Evolutionary conservation across 2,113 vertebrate genomes (phyloP).

Genomic region (Cebidichthys violaceus): DNA sequence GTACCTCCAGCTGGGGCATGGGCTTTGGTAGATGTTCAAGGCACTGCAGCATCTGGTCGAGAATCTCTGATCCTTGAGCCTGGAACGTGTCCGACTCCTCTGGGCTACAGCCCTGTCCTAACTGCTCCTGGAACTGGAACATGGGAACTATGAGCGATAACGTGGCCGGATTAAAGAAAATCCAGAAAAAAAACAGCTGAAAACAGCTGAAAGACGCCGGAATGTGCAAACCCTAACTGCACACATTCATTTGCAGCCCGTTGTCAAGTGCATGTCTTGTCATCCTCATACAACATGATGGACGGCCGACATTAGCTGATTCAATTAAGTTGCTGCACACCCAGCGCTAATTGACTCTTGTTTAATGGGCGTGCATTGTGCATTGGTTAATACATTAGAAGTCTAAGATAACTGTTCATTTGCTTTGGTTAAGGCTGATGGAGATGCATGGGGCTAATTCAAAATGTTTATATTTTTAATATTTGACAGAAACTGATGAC

Average conservation of each 20-base stretch:
- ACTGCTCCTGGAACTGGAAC: conserved; percentile 83
- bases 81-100: conserved; percentile 83
- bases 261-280: not conserved
- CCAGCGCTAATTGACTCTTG: not conserved
- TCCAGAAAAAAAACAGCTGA: too few relatives aligned
- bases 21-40: conserved; percentile 87
- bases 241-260: not conserved
- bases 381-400: not conserved
- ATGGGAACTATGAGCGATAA: not conserved
- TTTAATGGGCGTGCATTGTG: not conserved
- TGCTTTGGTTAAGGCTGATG: not conserved
- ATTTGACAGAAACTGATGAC: not conserved
- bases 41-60: conserved; percentile 86
- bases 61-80: conserved; percentile 82
- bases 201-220: not conserved
- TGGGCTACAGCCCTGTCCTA: conserved; percentile 79
- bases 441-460: not conserved
- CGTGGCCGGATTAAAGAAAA: not conserved
- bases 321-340: not conserved
- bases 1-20: conserved; percentile 85
- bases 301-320: not conserved
- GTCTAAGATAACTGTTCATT: not conserved
- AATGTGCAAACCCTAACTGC: too few relatives aligned
- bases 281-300: not conserved
- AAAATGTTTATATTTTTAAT: not conserved